Evolutionary conservation across 1,140 invertebrate species (phyloP).

Genomic region (Mesaphorura yosii): DNA sequence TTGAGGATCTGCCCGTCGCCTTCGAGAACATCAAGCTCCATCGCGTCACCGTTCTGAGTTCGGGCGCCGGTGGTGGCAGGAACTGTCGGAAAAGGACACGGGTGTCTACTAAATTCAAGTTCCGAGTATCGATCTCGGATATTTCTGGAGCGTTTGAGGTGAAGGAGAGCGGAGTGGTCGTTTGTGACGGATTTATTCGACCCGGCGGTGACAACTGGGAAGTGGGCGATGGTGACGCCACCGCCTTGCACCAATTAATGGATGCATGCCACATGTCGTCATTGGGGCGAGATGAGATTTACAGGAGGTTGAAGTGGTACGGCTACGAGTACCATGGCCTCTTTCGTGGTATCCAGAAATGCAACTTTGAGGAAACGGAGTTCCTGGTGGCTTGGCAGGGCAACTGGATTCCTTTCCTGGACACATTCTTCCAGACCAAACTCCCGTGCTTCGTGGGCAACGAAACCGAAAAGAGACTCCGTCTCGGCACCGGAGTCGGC

Average conservation of each 20-base stretch:
- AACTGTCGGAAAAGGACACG: background rate
- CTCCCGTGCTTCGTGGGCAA: no score
- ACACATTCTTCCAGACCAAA: conserved; percentile 92
- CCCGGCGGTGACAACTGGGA: conserved; percentile 49
- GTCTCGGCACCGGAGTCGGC: no score
- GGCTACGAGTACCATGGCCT: conserved; percentile 86
- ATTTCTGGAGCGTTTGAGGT: conserved; percentile 85
- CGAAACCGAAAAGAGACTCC: no score
- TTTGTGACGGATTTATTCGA: conserved; percentile 67
- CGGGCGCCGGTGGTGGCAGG: background rate
- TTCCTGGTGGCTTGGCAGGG: conserved; percentile 67
- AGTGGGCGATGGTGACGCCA: conserved; percentile 31
- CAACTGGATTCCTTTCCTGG: conserved; percentile 87
- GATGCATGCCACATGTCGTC: conserved; percentile 38
- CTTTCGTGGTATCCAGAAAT: conserved; percentile 65
- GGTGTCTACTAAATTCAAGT: conserved; percentile 63
- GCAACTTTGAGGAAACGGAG: conserved; percentile 46
- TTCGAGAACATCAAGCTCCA: conserved; percentile 59
- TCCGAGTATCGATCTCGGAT: conserved; percentile 77
- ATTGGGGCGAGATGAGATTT: conserved; percentile 64
- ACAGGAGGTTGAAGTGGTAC: conserved; percentile 82
- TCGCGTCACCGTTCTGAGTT: background rate
- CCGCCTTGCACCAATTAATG: conserved; percentile 41
- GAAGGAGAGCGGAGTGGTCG: conserved; percentile 67
- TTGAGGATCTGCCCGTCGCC: conserved; percentile 69